These are phyloP conservation scores for Tridacna gigas DNA, from an alignment of 2,888 invertebrate species.

Conservation along the genomic window DNA sequence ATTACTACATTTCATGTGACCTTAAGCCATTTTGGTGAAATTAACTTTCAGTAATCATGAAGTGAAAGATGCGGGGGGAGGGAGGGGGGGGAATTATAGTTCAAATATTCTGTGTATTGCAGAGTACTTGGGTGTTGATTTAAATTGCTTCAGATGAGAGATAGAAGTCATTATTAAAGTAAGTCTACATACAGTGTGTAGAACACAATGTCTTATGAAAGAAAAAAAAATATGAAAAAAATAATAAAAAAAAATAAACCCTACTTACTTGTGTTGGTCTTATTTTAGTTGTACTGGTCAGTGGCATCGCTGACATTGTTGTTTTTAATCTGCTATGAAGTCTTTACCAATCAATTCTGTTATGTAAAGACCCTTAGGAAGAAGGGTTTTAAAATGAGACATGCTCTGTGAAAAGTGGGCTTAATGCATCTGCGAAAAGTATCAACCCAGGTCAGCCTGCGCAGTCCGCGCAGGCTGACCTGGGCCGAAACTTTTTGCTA, in stretches of 20 bases:
- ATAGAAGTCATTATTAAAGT: neutral
- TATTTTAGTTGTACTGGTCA: too few relatives aligned
- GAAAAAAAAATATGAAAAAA: slow-evolving; percentile 14
- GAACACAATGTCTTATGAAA: slow-evolving; percentile 15
- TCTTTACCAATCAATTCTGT: too few relatives aligned
- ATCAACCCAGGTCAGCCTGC: too few relatives aligned
- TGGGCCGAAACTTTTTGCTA: too few relatives aligned
- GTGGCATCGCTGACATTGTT: too few relatives aligned
- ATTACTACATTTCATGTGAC: neutral
- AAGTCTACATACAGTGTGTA: slow-evolving; percentile 26
- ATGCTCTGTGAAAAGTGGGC: too few relatives aligned
- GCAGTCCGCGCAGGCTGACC: too few relatives aligned
- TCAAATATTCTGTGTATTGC: neutral
- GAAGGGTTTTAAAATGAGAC: too few relatives aligned
- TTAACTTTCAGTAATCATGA: neutral
- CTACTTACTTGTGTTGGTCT: neutral
- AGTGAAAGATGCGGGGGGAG: neutral
- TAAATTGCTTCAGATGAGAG: neutral
- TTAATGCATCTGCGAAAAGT: too few relatives aligned
- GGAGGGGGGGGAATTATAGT: neutral
- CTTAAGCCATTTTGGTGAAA: neutral
- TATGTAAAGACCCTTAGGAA: too few relatives aligned
- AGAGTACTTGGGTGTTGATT: neutral
- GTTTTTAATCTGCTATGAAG: too few relatives aligned
- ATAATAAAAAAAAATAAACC: slow-evolving; percentile 25